phyloP scores from a whole-genome alignment of 2,888 invertebrate genomes.

The Mythimna lalbum region DNA sequence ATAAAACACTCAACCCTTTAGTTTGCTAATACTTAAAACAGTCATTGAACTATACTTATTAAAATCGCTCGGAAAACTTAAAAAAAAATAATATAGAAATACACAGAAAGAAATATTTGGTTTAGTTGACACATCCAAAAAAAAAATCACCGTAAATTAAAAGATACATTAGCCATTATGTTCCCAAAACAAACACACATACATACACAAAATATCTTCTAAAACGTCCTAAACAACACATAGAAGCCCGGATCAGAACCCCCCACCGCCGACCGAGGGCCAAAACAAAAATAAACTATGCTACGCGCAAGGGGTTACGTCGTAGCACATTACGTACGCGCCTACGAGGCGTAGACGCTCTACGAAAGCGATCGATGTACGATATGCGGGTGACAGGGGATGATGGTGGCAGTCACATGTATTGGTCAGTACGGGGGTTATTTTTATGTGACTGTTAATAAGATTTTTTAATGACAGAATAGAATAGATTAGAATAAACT shows the following conservation, averaged over 20 bases:
- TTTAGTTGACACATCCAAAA: no score
- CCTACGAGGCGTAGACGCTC: slow-evolving; percentile 53
- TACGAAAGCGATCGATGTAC: slow-evolving; percentile 30
- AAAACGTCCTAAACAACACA: slow-evolving; percentile 34
- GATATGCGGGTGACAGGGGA: slow-evolving; percentile 10
- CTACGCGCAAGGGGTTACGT: slow-evolving; percentile 41
- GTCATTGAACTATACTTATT: no score
- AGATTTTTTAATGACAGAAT: not conserved
- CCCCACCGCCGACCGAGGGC: slow-evolving; percentile 36
- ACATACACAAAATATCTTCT: slow-evolving; percentile 19
- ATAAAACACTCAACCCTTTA: no score
- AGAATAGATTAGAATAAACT: no score
- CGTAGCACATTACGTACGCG: slow-evolving; percentile 54
- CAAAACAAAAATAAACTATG: slow-evolving; percentile 54
- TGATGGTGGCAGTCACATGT: not conserved
- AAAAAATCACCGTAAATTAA: no score
- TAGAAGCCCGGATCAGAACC: slow-evolving; percentile 13
- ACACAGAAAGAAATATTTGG: no score
- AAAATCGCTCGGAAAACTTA: no score
- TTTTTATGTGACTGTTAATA: not conserved
- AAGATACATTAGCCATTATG: not conserved
- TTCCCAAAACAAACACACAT: not conserved
- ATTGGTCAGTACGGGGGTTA: slow-evolving; percentile 12
- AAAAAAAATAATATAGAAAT: no score
- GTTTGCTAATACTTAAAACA: no score